These are phyloP conservation scores for Morpho achilles DNA, from an alignment of 2,888 invertebrate species.

Conservation along the genomic window DNA sequence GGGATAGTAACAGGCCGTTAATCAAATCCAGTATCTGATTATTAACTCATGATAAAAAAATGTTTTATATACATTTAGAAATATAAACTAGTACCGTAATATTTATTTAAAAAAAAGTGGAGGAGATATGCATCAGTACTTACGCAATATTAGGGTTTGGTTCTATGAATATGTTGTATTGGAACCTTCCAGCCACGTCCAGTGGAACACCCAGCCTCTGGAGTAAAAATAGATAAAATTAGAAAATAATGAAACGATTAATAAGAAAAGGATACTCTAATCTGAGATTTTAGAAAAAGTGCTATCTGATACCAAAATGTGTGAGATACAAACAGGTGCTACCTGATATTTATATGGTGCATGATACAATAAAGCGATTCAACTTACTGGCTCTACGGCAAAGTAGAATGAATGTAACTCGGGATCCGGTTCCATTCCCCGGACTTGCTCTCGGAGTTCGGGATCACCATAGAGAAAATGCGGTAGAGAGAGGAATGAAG, in stretches of 20 bases:
- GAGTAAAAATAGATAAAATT: constrained; percentile 65
- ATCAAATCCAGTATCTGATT: no score
- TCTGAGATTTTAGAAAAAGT: no score
- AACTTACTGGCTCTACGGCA: constrained; percentile 85
- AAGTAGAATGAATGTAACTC: constrained; percentile 87
- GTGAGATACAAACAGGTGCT: no score
- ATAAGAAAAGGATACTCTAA: no score
- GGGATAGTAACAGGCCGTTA: neutral
- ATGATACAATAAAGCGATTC: neutral
- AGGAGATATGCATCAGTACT: constrained; percentile 40
- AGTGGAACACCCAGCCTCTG: constrained; percentile 87
- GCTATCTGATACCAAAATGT: no score
- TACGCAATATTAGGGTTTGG: constrained; percentile 82
- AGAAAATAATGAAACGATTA: constrained; percentile 61
- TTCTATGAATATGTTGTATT: constrained; percentile 87
- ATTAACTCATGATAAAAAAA: no score
- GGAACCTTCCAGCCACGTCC: constrained; percentile 87
- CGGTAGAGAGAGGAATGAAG: constrained; percentile 90
- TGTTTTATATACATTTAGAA: no score
- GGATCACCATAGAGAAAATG: constrained; percentile 90
- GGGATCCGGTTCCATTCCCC: constrained; percentile 84
- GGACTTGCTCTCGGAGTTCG: constrained; percentile 79
- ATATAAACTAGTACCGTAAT: neutral
- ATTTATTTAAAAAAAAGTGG: neutral
- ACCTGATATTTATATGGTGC: no score